A percentile compares a stretch with the other conserved stretches of the same genome.
Evolutionary conservation across 2,888 invertebrate species (phyloP).

Genomic region (Busseola fusca): DNA sequence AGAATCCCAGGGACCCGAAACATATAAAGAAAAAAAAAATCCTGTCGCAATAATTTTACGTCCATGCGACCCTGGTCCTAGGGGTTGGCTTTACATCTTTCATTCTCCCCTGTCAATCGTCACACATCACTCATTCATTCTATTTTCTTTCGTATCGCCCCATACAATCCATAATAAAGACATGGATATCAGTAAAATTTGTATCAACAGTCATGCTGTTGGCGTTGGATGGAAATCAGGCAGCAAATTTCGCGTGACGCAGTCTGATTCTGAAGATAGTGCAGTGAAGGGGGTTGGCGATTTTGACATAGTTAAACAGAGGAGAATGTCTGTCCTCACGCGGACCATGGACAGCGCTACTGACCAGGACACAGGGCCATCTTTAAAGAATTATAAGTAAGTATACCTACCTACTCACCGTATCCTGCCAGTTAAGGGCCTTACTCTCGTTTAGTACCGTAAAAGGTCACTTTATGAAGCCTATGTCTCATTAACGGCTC

Average conservation of each 20-base stretch:
- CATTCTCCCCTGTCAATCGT: neutral
- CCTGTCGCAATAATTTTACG: too few relatives aligned
- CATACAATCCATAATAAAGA: too few relatives aligned
- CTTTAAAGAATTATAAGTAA: slow-evolving; percentile 79
- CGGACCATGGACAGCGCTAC: slow-evolving; percentile 71
- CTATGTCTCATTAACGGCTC: too few relatives aligned
- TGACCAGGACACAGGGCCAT: slow-evolving; percentile 67
- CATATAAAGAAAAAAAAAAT: too few relatives aligned
- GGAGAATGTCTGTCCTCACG: slow-evolving; percentile 70
- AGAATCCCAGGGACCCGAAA: too few relatives aligned
- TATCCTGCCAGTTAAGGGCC: neutral
- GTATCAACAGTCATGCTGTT: slow-evolving; percentile 21
- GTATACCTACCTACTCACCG: slow-evolving; percentile 10
- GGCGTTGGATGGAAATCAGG: slow-evolving; percentile 7
- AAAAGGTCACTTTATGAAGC: too few relatives aligned
- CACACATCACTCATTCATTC: neutral
- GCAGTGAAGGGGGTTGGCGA: neutral
- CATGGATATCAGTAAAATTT: too few relatives aligned
- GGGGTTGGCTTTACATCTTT: neutral
- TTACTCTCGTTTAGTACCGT: too few relatives aligned
- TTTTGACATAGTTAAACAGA: slow-evolving; percentile 29
- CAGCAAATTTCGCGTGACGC: neutral
- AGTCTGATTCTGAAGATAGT: too few relatives aligned
- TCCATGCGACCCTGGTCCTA: too few relatives aligned
- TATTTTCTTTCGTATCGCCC: neutral